Base-by-base conservation (phyloP, 2,113 vertebrate species). In the Platichthys flesus region DNA sequence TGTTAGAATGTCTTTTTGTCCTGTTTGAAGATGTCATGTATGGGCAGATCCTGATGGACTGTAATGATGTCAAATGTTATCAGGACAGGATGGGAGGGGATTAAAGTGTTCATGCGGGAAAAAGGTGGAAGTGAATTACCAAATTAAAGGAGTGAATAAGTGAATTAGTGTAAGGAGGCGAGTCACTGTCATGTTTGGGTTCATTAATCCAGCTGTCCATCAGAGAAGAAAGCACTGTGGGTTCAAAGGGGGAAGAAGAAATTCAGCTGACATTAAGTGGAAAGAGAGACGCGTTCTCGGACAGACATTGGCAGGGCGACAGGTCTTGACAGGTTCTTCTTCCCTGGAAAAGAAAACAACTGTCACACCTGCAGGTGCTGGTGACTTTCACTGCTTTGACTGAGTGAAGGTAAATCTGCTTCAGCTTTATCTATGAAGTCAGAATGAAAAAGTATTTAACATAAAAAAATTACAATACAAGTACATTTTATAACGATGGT, bases 291-390 rank as follows among this genome's bases (percentile, higher is more conserved):
- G 62, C 4, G 8, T 18, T 2, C 10, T 66, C 49, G 57, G 60
- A 52, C 42, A n/a, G 47, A 60, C 16, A 35, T 15, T 60, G 51
- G 35, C 61, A 59, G 63, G 20, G 0, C 1, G 2, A 57, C 89
- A 74, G 4, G 89, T 82, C 76, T 61, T 23, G 47, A 78, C 89
- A 82, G 2, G 89, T 80, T 79, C 52, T 21, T 54, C 10, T 42
- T 16, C 62, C 60, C 45, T 62, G 37, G 15, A 35, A 63, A 65
- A 54, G 40, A 79, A 77, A 75, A 57, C 55, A 69, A n/a, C 21
- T 45, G 76, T 86, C 81, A 78, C 70, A 71, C 79, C 65, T 81
- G 14, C 37, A 54, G 52, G 20, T 20, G 14, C 5, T 40, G 59
- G 68, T 61, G 56, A 56, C 31, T 66, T 55, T 66, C 15, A 35